These are phyloP conservation scores for Cantharis nigra DNA, from an alignment of 2,888 invertebrate genomes.

Conservation along the genomic window DNA sequence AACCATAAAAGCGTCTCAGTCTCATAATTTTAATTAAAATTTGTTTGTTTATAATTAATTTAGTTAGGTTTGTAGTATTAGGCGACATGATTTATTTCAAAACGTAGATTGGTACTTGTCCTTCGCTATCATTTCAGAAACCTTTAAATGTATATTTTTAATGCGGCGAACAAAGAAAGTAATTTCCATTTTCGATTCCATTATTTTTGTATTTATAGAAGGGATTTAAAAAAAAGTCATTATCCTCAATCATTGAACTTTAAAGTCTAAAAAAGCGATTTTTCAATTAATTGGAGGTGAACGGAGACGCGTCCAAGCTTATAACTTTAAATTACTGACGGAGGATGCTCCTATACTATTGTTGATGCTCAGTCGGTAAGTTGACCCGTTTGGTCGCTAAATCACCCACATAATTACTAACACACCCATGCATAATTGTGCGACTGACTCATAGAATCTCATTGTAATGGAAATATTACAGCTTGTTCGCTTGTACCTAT, in stretches of 20 bases:
- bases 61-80: not conserved
- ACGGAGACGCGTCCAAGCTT: conserved; percentile 26
- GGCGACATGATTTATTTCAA: not conserved
- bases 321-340: conserved; percentile 25
- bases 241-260: not conserved
- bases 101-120: not conserved
- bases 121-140: not conserved
- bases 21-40: not conserved
- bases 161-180: not conserved
- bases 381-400: conserved; percentile 37
- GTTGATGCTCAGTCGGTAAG: conserved; percentile 37
- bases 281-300: conserved; percentile 21
- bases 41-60: not conserved
- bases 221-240: not conserved
- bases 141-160: not conserved
- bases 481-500: not conserved
- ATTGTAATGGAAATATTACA: conserved; percentile 24
- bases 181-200: not conserved
- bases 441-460: conserved; percentile 33
- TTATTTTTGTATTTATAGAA: not conserved
- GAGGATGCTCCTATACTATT: conserved; percentile 29
- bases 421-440: conserved; percentile 40
- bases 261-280: conserved; percentile 14
- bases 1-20: not conserved
- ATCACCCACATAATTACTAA: conserved; percentile 41